These are phyloP conservation scores for Poecilia gillii DNA, from an alignment of 2,797 vertebrate genomes.

Conservation along the genomic window DNA sequence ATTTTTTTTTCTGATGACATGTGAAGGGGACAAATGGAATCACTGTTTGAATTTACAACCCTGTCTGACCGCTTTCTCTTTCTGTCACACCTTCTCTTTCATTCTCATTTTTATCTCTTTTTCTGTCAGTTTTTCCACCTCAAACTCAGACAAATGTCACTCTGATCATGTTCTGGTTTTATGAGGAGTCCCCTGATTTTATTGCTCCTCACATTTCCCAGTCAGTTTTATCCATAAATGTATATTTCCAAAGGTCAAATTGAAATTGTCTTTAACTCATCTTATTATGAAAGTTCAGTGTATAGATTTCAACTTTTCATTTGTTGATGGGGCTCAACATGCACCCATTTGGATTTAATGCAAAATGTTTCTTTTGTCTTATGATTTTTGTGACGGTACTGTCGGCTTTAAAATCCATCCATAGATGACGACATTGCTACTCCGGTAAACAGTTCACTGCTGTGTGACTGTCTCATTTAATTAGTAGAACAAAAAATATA, in stretches of 20 bases:
- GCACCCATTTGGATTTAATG: not conserved
- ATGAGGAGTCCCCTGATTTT: constrained; percentile 27
- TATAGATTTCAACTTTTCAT: not conserved
- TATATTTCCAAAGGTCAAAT: constrained; percentile 26
- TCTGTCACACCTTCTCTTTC: constrained; percentile 25
- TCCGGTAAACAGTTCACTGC: not conserved
- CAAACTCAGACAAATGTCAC: constrained; percentile 31
- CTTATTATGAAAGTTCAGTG: not conserved
- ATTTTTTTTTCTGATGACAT: constrained; percentile 40
- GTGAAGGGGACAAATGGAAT: constrained; percentile 21
- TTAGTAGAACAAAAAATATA: not conserved
- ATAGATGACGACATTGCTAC: too few species aligned
- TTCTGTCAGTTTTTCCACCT: constrained; percentile 46
- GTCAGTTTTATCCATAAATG: constrained; percentile 29
- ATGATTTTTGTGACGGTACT: too few species aligned
- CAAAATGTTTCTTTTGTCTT: not conserved
- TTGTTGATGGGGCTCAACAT: not conserved
- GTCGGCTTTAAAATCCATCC: too few species aligned
- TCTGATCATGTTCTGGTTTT: constrained; percentile 46
- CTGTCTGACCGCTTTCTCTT: constrained; percentile 27
- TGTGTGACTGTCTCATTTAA: not conserved
- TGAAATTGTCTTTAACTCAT: not conserved
- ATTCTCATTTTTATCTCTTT: constrained; percentile 14
- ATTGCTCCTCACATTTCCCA: constrained; percentile 34
- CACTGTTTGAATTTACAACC: constrained; percentile 40